Percentiles rank a stretch among this genome's conserved stretches.
Conservation (phyloP, 2,113 vertebrate genomes). For the Aphyosemion australe region DNA sequence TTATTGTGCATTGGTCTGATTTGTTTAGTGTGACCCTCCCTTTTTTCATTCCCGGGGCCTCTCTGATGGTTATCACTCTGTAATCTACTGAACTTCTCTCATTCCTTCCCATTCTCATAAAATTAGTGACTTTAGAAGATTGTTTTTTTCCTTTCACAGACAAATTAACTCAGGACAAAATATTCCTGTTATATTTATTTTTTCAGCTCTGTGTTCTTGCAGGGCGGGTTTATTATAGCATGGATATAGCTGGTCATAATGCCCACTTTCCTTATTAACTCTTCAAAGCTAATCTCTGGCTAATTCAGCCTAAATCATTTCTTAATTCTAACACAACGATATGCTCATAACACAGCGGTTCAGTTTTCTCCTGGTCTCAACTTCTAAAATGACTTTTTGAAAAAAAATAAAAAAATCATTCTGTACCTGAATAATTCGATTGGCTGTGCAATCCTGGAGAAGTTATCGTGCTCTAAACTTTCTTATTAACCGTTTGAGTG, state of each 20-base stretch:
- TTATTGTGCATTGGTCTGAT: slow-evolving; percentile 49
- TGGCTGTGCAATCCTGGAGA: slow-evolving; percentile 42
- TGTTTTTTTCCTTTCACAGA: slow-evolving; percentile 62
- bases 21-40: slow-evolving; percentile 52
- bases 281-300: slow-evolving; percentile 63
- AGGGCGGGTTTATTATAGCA: slow-evolving; percentile 65
- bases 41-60: slow-evolving; percentile 60
- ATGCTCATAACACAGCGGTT: slow-evolving; percentile 58
- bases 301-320: slow-evolving; percentile 71
- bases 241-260: slow-evolving; percentile 66
- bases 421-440: slow-evolving; percentile 55
- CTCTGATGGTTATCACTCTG: slow-evolving; percentile 74
- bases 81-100: slow-evolving; percentile 80
- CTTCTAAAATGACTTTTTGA: slow-evolving; percentile 67
- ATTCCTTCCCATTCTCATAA: slow-evolving; percentile 74
- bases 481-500: slow-evolving; percentile 63
- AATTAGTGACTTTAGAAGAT: slow-evolving; percentile 77
- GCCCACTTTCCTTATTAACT: slow-evolving; percentile 71
- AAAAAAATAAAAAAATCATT: slow-evolving; percentile 44
- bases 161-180: slow-evolving; percentile 78
- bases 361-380: slow-evolving; percentile 30
- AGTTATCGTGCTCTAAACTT: slow-evolving; percentile 55
- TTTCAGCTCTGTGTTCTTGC: slow-evolving; percentile 51
- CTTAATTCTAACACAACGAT: slow-evolving; percentile 63
- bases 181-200: slow-evolving; percentile 65